phyloP scores from a whole-genome alignment of 2,113 vertebrate genomes.

The Oreotragus oreotragus region DNA sequence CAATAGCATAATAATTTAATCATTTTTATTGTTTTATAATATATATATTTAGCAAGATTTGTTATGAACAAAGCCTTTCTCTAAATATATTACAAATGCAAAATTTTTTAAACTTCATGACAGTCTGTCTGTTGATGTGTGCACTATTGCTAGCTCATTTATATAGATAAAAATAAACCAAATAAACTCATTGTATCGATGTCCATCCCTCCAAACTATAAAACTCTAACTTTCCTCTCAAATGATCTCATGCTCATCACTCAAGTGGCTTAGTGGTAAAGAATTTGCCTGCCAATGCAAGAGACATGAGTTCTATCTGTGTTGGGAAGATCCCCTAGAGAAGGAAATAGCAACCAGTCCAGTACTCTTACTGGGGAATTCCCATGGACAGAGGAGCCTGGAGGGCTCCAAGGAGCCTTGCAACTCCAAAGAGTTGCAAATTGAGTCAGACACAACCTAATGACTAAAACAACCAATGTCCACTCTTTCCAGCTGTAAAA shows the following conservation, averaged over 20 bases:
- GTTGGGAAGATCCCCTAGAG: background rate
- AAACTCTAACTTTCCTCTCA: background rate
- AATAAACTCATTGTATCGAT: background rate
- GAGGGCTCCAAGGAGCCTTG: background rate
- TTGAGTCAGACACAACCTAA: background rate
- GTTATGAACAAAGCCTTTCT: background rate
- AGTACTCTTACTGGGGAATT: background rate
- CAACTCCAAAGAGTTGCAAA: background rate
- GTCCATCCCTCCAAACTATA: background rate
- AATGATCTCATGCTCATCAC: background rate
- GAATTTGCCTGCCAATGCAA: background rate
- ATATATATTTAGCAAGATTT: background rate
- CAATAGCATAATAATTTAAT: background rate
- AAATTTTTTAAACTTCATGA: background rate
- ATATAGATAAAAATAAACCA: background rate
- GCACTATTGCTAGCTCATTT: background rate
- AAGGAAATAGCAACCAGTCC: background rate
- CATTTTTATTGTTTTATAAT: background rate
- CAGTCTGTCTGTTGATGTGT: background rate
- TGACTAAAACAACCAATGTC: background rate
- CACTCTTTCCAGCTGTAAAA: background rate
- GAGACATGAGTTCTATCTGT: background rate
- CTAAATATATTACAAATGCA: background rate
- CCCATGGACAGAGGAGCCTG: background rate
- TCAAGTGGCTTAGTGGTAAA: background rate